Conservation (phyloP, 2,888 invertebrate genomes). For the Alloscopus bannaensis region DNA sequence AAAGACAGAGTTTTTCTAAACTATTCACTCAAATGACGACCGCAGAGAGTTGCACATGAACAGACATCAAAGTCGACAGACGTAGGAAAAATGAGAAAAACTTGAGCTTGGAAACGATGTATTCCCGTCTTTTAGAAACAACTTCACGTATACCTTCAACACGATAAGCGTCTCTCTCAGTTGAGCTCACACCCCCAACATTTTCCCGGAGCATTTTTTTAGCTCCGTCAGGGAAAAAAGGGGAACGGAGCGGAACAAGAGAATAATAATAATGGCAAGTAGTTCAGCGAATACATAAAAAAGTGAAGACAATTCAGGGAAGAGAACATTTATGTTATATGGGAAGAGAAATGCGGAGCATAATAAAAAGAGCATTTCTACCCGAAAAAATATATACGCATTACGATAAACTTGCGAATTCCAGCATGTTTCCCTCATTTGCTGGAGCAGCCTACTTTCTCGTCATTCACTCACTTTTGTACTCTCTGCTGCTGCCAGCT, state of each 20-base stretch:
- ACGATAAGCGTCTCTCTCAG: conserved; percentile 21
- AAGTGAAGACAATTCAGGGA: conserved; percentile 1
- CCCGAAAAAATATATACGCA: not conserved
- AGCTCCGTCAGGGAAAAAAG: conserved; percentile 4
- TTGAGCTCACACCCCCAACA: conserved; percentile 25
- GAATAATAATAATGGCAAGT: conserved; percentile 40
- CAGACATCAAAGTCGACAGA: too few species aligned
- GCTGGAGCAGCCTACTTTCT: too few species aligned
- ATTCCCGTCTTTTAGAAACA: not conserved
- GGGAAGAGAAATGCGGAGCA: not conserved
- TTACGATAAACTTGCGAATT: too few species aligned
- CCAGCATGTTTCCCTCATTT: too few species aligned
- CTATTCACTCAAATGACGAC: too few species aligned
- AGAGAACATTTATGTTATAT: conserved; percentile 3
- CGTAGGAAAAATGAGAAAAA: too few species aligned
- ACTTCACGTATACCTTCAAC: conserved; percentile 30
- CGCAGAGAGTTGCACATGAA: too few species aligned
- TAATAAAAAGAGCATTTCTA: not conserved
- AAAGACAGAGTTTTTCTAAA: too few species aligned
- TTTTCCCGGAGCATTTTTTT: conserved; percentile 23
- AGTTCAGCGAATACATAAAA: conserved; percentile 11
- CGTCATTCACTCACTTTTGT: too few species aligned
- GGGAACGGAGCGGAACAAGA: conserved; percentile 53
- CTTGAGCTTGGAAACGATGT: too few species aligned
- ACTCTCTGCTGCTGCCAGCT: too few species aligned